A percentile compares a stretch with the other conserved stretches of the same genome.
Evolutionary conservation across 1,140 invertebrate species (phyloP).

Genomic region (Ptiloglossa arizonensis): DNA sequence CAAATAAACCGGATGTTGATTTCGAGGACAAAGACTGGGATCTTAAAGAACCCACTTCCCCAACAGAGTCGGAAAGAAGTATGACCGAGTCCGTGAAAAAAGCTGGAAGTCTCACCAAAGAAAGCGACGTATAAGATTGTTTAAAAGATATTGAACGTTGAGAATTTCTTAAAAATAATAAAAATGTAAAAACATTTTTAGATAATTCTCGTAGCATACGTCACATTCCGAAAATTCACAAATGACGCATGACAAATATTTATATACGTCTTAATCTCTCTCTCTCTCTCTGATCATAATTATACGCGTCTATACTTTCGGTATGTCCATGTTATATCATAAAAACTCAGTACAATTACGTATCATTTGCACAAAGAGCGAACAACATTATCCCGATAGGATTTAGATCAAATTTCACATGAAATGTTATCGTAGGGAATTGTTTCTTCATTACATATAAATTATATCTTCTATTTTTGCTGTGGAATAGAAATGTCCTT

Average conservation of each 20-base stretch:
- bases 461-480: conserved; percentile 48
- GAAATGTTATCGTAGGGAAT: neutral
- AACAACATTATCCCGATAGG: neutral
- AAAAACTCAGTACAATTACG: neutral
- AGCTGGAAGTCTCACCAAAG: conserved; percentile 74
- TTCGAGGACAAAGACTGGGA: conserved; percentile 92
- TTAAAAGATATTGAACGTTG: neutral
- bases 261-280: neutral
- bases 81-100: conserved; percentile 61
- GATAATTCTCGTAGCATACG: conserved; percentile 2
- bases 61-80: conserved; percentile 80
- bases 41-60: conserved; percentile 84
- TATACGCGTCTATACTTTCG: neutral
- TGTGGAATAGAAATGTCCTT: conserved; percentile 74
- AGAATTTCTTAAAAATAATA: neutral
- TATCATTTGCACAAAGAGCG: conserved; percentile 14
- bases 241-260: conserved; percentile 7
- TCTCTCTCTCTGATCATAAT: neutral
- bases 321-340: neutral
- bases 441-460: neutral
- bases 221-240: neutral
- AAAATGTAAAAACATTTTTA: neutral
- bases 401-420: neutral
- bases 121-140: conserved; percentile 73
- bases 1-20: conserved; percentile 87